Evolutionary conservation across 1,140 invertebrate species (phyloP).

Genomic region (Panagrolaimus sp.): DNA sequence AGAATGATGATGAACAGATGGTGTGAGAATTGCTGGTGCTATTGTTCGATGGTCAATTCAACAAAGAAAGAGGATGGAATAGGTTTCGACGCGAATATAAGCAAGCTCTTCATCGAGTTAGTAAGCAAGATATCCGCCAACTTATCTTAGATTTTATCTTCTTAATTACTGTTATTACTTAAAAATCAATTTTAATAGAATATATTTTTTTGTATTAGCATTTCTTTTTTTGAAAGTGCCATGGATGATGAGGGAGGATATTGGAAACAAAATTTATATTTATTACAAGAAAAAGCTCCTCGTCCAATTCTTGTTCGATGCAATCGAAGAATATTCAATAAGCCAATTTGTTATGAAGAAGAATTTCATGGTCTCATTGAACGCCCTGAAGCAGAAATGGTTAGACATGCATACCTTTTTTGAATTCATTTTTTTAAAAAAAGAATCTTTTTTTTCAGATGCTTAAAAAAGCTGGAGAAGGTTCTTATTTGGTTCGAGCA

Average conservation of each 20-base stretch:
- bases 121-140: too few relatives aligned
- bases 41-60: too few relatives aligned
- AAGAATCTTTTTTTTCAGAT: constrained; percentile 31
- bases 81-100: too few relatives aligned
- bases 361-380: constrained; percentile 51
- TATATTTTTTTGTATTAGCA: background rate
- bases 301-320: constrained; percentile 43
- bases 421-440: too few relatives aligned
- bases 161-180: too few relatives aligned
- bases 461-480: constrained; percentile 65
- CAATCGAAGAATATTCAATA: constrained; percentile 21
- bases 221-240: too few relatives aligned
- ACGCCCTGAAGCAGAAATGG: constrained; percentile 44
- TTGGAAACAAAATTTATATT: constrained; percentile 55
- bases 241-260: constrained; percentile 37
- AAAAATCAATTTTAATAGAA: background rate
- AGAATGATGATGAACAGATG: too few relatives aligned
- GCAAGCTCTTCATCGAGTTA: too few relatives aligned
- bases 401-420: constrained; percentile 9
- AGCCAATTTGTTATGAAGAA: constrained; percentile 44
- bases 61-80: too few relatives aligned
- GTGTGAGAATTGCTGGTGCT: too few relatives aligned
- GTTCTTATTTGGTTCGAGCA: constrained; percentile 77
- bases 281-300: constrained; percentile 55
- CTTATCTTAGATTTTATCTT: too few relatives aligned